phyloP scores from a whole-genome alignment of 2,797 vertebrate species.

The Typhlichthys eigenmanni region DNA sequence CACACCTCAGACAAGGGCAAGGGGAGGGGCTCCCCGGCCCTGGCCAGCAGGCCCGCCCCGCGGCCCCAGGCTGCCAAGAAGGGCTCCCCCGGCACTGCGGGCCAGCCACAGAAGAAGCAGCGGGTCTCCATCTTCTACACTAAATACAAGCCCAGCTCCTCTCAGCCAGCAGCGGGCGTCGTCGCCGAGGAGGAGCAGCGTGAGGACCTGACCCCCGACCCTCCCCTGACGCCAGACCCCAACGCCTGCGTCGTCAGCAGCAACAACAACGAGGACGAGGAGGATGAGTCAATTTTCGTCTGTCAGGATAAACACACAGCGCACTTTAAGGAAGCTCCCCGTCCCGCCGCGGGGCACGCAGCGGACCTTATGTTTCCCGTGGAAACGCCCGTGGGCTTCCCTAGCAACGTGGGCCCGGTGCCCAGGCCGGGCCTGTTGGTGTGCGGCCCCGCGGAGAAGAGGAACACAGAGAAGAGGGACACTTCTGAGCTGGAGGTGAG shows the following conservation, averaged over 20 bases:
- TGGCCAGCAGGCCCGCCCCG: slow-evolving; percentile 75
- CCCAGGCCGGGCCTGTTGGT: slow-evolving; percentile 77
- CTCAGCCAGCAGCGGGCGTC: slow-evolving; percentile 41
- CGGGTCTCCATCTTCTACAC: slow-evolving; percentile 92
- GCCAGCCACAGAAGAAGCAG: slow-evolving; percentile 91
- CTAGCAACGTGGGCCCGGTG: slow-evolving; percentile 78
- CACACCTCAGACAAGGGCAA: slow-evolving; percentile 92
- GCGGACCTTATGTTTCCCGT: slow-evolving; percentile 93
- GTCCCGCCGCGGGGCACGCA: slow-evolving; percentile 62
- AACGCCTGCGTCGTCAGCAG: slow-evolving; percentile 67
- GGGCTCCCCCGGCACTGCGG: slow-evolving; percentile 73
- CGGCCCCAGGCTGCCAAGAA: slow-evolving; percentile 87
- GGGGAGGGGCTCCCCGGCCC: slow-evolving; percentile 89
- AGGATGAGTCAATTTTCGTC: slow-evolving; percentile 53
- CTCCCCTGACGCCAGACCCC: slow-evolving; percentile 57
- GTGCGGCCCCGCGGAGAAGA: slow-evolving; percentile 73
- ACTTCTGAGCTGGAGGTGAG: slow-evolving; percentile 67
- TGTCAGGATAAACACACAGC: slow-evolving; percentile 46
- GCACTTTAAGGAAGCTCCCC: slow-evolving; percentile 67
- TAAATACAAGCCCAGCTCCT: slow-evolving; percentile 83
- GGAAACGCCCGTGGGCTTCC: slow-evolving; percentile 89
- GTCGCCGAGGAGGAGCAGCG: slow-evolving; percentile 72
- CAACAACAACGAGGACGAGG: slow-evolving; percentile 31
- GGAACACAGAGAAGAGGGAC: slow-evolving; percentile 58
- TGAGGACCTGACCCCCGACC: slow-evolving; percentile 65